These are phyloP conservation scores for Acanthosepion esculentum DNA, from an alignment of 2,888 invertebrate species.

Conservation along the genomic window DNA sequence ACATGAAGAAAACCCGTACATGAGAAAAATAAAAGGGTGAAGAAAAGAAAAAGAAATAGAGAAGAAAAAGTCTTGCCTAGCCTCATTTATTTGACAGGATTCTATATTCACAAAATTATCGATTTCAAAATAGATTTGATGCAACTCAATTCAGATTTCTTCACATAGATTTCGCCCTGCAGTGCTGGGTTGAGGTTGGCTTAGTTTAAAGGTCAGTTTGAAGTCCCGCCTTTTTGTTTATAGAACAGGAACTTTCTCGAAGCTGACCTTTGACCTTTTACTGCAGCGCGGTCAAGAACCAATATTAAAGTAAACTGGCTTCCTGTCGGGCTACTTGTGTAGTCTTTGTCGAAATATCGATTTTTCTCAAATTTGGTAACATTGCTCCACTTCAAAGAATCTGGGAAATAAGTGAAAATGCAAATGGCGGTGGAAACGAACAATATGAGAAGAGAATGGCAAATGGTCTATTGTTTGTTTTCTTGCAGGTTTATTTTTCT, in stretches of 20 bases:
- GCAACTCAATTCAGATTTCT: background rate
- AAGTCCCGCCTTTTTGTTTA: background rate
- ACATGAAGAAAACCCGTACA: background rate
- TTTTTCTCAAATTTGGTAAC: background rate
- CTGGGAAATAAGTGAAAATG: background rate
- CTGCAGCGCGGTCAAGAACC: background rate
- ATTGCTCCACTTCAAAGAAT: background rate
- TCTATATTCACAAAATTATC: background rate
- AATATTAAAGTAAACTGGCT: slow-evolving; percentile 15
- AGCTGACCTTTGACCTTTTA: background rate
- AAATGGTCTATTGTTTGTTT: background rate
- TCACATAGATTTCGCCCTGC: background rate
- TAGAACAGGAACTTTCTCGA: background rate
- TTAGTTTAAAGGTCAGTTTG: background rate
- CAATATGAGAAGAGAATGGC: background rate
- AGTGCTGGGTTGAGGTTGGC: background rate
- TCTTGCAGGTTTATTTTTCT: background rate
- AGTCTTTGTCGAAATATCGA: background rate
- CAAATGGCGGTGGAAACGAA: background rate
- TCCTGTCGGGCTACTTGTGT: background rate
- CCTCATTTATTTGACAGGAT: background rate
- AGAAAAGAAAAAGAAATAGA: background rate
- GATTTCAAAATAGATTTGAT: background rate
- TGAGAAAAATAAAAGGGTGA: background rate
- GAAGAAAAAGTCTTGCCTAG: background rate